Evolutionary conservation across 2,797 vertebrate genomes (phyloP), one percentile per base, ranked within the genome.

Genomic region (Anguilla obscura): DNA sequence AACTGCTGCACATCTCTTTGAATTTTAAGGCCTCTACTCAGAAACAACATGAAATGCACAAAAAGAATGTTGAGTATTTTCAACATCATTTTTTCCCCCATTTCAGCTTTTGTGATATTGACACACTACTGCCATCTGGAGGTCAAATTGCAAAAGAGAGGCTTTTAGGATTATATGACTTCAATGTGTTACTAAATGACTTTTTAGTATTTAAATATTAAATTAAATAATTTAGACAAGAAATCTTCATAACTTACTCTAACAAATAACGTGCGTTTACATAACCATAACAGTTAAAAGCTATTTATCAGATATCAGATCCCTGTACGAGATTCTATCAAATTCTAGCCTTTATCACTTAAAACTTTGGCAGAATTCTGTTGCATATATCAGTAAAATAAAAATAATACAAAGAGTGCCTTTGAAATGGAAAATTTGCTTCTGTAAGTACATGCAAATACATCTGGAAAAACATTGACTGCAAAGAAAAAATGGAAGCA

Each of bases 51-150:
- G 12, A 82, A 82, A 48, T 50, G 79, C 50, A 82, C 79, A 50
- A 50, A 48, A 82, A 50, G 40, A 82, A 24, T 82, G 79, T 82
- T n/a, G 21, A 82, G 3, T 9, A 14, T 74, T 74, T 74, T 45
- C 12, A 71, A 71, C 69, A 71, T 71, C n/a, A n/a, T 27, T 33
- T 58, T 45, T 74, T 14, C 4, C 52, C 48, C 83, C 24, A 6
- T 9, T 12, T 1, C 24, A 40, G 48, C 48, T 30, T 50, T n/a
- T 45, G 33, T 27, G 63, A 88, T 58, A n/a, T 52, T 88, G 30
- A 76, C 83, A 69, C 48, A 85, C 63, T 85, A 84, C 87, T 88
- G 83, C 82, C 87, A 88, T 71, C 87, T 88, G 12, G 82, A 88
- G 87, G 58, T 74, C 66, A 76, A 74, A 36, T 21, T 48, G 50